Percentiles rank a stretch among this genome's conserved stretches.
These are phyloP conservation scores for Paraescarpia echinospica DNA, from an alignment of 1,140 invertebrate genomes.

Conservation along the genomic window DNA sequence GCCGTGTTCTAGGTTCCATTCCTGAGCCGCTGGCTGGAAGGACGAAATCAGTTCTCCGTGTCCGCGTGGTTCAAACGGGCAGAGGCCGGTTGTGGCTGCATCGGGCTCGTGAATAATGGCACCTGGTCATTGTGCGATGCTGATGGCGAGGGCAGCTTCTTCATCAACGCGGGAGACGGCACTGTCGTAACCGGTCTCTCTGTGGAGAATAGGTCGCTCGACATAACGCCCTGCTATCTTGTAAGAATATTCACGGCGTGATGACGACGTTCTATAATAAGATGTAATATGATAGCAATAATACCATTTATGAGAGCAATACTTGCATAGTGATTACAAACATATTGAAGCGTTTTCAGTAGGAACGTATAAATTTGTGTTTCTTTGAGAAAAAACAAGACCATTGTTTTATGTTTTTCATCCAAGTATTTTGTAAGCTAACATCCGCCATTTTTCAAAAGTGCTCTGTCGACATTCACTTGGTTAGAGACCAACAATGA, in stretches of 20 bases:
- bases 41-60: background rate
- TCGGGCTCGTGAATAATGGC: background rate
- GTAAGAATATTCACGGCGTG: background rate
- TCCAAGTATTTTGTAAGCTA: too few relatives aligned
- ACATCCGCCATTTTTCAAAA: too few relatives aligned
- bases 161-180: background rate
- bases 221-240: background rate
- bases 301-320: too few relatives aligned
- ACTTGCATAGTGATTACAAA: too few relatives aligned
- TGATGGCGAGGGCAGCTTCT: background rate
- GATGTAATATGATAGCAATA: too few relatives aligned
- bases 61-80: background rate
- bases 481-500: too few relatives aligned
- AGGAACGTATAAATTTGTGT: too few relatives aligned
- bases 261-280: background rate
- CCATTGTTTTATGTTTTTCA: too few relatives aligned
- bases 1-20: background rate
- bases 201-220: background rate
- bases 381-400: too few relatives aligned
- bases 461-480: too few relatives aligned
- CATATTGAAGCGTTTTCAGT: too few relatives aligned
- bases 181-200: background rate
- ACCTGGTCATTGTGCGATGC: background rate
- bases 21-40: background rate
- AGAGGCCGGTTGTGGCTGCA: too few relatives aligned